Evolutionary conservation across 2,888 invertebrate genomes (phyloP).

Genomic region (Amiota communis): DNA sequence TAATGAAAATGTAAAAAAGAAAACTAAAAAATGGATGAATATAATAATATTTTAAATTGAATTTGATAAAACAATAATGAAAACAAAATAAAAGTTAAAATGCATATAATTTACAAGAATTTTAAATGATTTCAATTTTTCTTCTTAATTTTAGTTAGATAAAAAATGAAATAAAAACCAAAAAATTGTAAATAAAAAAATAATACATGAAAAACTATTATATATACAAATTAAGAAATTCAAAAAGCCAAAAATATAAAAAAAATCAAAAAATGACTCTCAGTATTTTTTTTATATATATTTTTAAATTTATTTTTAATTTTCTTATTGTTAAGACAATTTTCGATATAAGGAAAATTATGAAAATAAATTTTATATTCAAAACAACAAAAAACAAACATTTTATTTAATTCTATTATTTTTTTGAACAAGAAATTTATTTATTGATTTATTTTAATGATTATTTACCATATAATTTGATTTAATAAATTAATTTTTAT

Average conservation of each 20-base stretch:
- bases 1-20: too few species aligned
- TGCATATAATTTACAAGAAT: background rate
- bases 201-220: constrained; percentile 44
- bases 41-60: too few species aligned
- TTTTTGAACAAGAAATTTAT: background rate
- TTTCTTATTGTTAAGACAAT: too few species aligned
- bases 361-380: constrained; percentile 6
- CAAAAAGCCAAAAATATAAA: constrained; percentile 45
- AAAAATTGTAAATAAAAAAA: constrained; percentile 34
- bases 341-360: background rate
- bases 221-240: constrained; percentile 31
- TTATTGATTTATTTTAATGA: background rate
- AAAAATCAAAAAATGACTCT: background rate
- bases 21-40: too few species aligned
- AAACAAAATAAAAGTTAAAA: background rate
- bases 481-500: too few species aligned
- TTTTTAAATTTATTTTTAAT: background rate
- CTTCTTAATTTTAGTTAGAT: constrained; percentile 48
- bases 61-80: background rate
- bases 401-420: constrained; percentile 35
- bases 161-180: constrained; percentile 35
- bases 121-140: background rate
- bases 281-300: background rate
- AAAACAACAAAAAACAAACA: constrained; percentile 32
- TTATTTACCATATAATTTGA: too few species aligned